Base-by-base conservation (phyloP, 2,888 invertebrate species). In the Cataglyphis altisquamis region DNA sequence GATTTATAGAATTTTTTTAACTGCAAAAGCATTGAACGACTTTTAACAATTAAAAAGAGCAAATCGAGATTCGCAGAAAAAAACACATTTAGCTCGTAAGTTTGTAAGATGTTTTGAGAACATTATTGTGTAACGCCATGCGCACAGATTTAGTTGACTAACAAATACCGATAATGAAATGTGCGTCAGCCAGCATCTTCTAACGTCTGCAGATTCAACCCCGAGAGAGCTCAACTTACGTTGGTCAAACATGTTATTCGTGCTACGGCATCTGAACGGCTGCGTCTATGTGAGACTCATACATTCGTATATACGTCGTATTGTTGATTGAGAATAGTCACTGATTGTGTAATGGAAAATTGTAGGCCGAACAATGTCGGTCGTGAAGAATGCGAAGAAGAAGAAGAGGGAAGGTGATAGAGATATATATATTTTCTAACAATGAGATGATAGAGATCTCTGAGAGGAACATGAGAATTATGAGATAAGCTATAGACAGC, bases 161-260 rank as follows among this genome's bases (percentile, higher is more conserved):
- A 90, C 66, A 81, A 63, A 80, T 52, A n/a, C 57, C 48, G 66
- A 82, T 73, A 68, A 15, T 82, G 88, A 86, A 88, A 90, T 88
- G 90, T 64, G 85, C 83, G 66, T 85, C 75, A 87, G 87, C 87
- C 90, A 89, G 82, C 87, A 85, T 85, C 87, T 86, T 82, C 68
- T 55, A 66, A 72, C 83, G 55, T 87, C 75, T 70, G 66, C 36
- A 36, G 62, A 86, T 85, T 89, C 86, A 55, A 45, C 39, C 15
- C 66, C 41, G 52, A 60, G 45, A 72, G 45, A 72, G 36, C 55
- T 63, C 52, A 60, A 12, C 57, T 41, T 57, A 36, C 52, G 36
- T 72, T 72, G 55, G 70, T 55, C 21, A 55, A 72, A 72, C 63
- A 52, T 63, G 62, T 62, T 57, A 57, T 45, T 25, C 48, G 60